These are phyloP conservation scores for Podarcis raffonei DNA, from an alignment of 2,113 vertebrate genomes.

Conservation along the genomic window DNA sequence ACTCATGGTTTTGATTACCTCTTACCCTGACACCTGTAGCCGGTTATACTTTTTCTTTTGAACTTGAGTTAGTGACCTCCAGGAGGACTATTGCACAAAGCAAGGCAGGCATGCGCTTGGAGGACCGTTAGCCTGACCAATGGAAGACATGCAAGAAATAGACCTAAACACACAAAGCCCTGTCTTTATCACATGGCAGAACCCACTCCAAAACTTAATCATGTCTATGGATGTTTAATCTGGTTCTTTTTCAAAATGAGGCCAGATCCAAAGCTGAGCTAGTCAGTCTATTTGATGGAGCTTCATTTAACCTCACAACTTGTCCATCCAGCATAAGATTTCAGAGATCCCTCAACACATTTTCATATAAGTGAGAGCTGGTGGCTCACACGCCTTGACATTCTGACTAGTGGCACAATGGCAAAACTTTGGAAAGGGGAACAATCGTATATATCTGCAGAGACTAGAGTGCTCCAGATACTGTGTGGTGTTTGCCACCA, in stretches of 20 bases:
- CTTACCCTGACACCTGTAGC: neutral
- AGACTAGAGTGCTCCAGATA: too few species aligned
- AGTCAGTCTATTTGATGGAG: neutral
- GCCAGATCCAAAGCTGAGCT: neutral
- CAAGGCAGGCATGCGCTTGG: neutral
- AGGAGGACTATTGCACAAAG: neutral
- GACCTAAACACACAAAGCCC: neutral
- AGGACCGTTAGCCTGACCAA: neutral
- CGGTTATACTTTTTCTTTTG: neutral
- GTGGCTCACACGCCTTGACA: neutral
- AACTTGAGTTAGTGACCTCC: neutral
- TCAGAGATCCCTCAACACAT: neutral
- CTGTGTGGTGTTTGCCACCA: neutral
- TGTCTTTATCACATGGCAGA: too few species aligned
- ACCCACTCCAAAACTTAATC: constrained; percentile 28
- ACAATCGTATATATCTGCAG: neutral
- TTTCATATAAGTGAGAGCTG: neutral
- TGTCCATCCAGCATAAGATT: neutral
- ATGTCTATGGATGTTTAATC: neutral
- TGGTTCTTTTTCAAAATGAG: too few species aligned
- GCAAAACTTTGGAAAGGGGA: neutral
- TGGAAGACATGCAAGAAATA: neutral
- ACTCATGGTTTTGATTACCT: neutral
- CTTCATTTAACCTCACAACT: neutral
- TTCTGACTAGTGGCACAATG: neutral